Evolutionary conservation across 2,888 invertebrate genomes (phyloP).

Genomic region (Arenicola marina): DNA sequence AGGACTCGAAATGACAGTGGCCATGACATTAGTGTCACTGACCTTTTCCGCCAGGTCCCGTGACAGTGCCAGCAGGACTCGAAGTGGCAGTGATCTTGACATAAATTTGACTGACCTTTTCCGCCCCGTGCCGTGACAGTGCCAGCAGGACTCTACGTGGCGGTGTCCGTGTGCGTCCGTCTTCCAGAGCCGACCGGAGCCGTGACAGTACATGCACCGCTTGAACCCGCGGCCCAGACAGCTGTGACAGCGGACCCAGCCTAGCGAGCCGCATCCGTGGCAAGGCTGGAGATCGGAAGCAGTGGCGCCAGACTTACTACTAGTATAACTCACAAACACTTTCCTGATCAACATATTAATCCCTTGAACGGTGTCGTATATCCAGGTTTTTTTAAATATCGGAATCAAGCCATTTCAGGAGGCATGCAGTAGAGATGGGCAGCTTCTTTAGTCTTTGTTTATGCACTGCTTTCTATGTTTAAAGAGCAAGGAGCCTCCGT

Average conservation of each 20-base stretch:
- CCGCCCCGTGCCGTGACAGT: slow-evolving; percentile 36
- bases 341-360: background rate
- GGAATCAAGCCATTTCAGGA: no score
- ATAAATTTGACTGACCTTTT: no score
- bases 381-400: no score
- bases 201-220: slow-evolving; percentile 34
- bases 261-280: slow-evolving; percentile 32
- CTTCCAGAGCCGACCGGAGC: slow-evolving; percentile 35
- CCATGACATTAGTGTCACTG: slow-evolving; percentile 36
- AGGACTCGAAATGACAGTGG: slow-evolving; percentile 35
- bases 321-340: background rate
- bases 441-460: no score
- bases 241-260: slow-evolving; percentile 35
- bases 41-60: slow-evolving; percentile 35
- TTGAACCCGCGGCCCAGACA: slow-evolving; percentile 36
- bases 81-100: slow-evolving; percentile 37
- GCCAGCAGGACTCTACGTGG: slow-evolving; percentile 36
- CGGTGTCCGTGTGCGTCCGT: slow-evolving; percentile 36
- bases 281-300: slow-evolving; percentile 28
- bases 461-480: no score
- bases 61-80: slow-evolving; percentile 34
- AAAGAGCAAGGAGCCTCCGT: background rate
- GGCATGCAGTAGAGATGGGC: no score
- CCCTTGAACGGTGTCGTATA: no score
- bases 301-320: no score